Evolutionary conservation across 1,140 invertebrate genomes (phyloP).

Genomic region (Himalopsyche phryganea): DNA sequence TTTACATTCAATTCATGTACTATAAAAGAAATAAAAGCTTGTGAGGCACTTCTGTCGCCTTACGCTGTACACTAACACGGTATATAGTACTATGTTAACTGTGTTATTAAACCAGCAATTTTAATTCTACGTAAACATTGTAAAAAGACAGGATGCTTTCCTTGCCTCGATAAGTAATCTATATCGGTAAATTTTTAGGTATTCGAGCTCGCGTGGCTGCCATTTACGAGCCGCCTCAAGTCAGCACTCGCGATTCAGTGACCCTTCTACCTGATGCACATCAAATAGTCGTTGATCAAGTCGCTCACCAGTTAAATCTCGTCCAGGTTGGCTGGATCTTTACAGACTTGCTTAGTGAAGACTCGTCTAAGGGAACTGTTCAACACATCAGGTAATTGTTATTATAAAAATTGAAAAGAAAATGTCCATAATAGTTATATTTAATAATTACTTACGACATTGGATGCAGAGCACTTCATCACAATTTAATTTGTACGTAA

Average conservation of each 20-base stretch:
- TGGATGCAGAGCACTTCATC: too few species aligned
- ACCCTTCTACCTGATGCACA: slow-evolving; percentile 72
- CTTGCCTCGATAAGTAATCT: too few species aligned
- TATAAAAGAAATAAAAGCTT: not conserved
- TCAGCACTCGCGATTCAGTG: slow-evolving; percentile 68
- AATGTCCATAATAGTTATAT: too few species aligned
- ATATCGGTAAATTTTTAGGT: too few species aligned
- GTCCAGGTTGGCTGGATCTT: slow-evolving; percentile 96
- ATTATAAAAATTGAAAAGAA: too few species aligned
- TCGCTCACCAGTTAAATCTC: slow-evolving; percentile 79
- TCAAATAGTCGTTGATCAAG: slow-evolving; percentile 67
- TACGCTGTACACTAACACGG: too few species aligned
- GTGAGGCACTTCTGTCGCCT: not conserved
- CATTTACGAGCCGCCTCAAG: slow-evolving; percentile 98
- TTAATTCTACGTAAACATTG: too few species aligned
- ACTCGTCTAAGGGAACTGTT: slow-evolving; percentile 83
- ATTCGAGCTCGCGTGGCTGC: slow-evolving; percentile 91
- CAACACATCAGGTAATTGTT: slow-evolving; percentile 52
- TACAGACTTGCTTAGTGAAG: slow-evolving; percentile 91
- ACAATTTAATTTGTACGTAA: too few species aligned
- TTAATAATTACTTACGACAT: too few species aligned
- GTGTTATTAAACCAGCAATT: too few species aligned
- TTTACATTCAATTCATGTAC: not conserved
- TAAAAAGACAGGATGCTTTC: too few species aligned
- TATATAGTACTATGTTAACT: too few species aligned